Conservation (phyloP, 2,888 invertebrate species). For the Meghimatium bilineatum region DNA sequence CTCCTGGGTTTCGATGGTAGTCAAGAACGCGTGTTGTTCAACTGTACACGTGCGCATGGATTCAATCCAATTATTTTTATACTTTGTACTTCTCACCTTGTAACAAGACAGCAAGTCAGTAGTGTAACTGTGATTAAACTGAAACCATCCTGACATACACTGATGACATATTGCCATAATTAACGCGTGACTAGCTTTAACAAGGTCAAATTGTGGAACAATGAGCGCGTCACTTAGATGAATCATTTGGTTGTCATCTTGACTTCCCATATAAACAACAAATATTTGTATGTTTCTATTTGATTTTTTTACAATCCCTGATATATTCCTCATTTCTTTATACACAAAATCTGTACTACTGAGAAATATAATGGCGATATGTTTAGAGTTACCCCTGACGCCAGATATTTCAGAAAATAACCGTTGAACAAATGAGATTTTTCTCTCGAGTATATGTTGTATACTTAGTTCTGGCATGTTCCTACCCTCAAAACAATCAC, state of each 20-base stretch:
- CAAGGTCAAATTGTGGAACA: background rate
- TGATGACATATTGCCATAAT: background rate
- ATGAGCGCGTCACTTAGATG: background rate
- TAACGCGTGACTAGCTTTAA: too few species aligned
- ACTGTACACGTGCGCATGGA: background rate
- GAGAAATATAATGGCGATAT: background rate
- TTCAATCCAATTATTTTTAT: background rate
- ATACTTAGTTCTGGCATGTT: background rate
- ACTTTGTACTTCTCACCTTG: background rate
- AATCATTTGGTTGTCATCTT: background rate
- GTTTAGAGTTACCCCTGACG: background rate
- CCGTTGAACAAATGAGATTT: background rate
- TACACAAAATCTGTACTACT: background rate
- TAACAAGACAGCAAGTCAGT: background rate
- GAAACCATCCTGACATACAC: background rate
- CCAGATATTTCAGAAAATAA: conserved; percentile 4
- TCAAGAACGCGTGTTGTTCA: background rate
- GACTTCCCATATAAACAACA: background rate
- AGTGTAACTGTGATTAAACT: background rate
- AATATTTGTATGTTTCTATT: background rate
- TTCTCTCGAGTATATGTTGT: background rate
- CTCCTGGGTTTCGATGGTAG: background rate
- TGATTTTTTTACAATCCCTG: background rate
- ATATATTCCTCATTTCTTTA: background rate
- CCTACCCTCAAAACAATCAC: too few species aligned